Conservation (phyloP, 2,888 invertebrate genomes). For the Dermolepida albohirtum region DNA sequence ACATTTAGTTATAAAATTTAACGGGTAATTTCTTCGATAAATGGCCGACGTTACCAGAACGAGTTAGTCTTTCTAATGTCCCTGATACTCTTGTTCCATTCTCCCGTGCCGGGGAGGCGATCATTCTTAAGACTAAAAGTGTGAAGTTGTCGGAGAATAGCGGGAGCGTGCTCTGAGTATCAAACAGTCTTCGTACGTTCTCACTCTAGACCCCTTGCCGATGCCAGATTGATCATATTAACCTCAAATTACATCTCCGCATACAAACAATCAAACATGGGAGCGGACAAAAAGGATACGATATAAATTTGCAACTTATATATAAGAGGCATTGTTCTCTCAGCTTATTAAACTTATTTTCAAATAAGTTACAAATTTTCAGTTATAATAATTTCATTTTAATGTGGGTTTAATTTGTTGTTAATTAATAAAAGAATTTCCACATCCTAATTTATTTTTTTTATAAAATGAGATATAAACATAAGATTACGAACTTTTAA, state of each 20-base stretch:
- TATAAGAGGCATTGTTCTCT: background rate
- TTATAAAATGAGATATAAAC: too few species aligned
- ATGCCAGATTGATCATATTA: slow-evolving; percentile 57
- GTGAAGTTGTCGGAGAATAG: slow-evolving; percentile 62
- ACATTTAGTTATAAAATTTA: slow-evolving; percentile 40
- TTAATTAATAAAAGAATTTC: too few species aligned
- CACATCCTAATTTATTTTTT: too few species aligned
- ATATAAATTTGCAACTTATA: background rate
- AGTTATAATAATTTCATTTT: too few species aligned
- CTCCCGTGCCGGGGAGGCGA: slow-evolving; percentile 37
- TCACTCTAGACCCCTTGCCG: slow-evolving; percentile 48
- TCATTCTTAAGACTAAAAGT: slow-evolving; percentile 51
- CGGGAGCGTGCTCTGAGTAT: slow-evolving; percentile 57
- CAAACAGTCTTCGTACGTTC: slow-evolving; percentile 46
- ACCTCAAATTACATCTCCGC: slow-evolving; percentile 55
- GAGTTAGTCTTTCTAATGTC: slow-evolving; percentile 41
- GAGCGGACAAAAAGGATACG: background rate
- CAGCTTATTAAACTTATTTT: background rate
- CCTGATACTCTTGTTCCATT: slow-evolving; percentile 40
- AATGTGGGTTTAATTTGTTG: too few species aligned
- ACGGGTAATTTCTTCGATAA: slow-evolving; percentile 39
- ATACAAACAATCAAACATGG: slow-evolving; percentile 45
- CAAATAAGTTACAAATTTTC: too few species aligned
- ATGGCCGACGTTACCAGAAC: slow-evolving; percentile 39
- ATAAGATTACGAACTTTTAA: too few species aligned